phyloP scores from a whole-genome alignment of 2,797 vertebrate species.

The Heteromormyrus szaboi region DNA sequence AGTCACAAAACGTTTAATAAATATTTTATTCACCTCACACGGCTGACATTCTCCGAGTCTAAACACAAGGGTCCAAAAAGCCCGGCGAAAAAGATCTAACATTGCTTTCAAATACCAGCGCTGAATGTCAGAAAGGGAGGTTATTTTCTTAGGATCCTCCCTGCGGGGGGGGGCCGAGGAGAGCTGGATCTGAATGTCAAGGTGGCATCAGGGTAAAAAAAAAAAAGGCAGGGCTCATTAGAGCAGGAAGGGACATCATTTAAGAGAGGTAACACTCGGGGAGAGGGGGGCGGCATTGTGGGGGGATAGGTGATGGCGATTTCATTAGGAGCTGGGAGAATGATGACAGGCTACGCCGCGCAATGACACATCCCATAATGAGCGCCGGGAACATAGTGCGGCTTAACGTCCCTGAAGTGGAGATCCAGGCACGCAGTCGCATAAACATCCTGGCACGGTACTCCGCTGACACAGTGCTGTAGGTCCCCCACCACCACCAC shows the following conservation, averaged over 20 bases:
- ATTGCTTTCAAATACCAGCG: constrained; percentile 38
- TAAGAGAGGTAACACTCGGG: constrained; percentile 41
- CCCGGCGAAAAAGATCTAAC: constrained; percentile 27
- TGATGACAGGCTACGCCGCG: constrained; percentile 43
- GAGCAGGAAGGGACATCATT: constrained; percentile 37
- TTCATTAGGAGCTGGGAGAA: constrained; percentile 42
- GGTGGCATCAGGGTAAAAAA: constrained; percentile 42
- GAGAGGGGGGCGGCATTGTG: neutral
- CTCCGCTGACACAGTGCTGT: neutral
- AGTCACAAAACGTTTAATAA: constrained; percentile 36
- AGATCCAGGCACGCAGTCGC: neutral
- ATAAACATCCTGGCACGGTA: neutral
- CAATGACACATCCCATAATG: constrained; percentile 42
- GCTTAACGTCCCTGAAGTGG: constrained; percentile 4
- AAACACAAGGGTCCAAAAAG: constrained; percentile 18
- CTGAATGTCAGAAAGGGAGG: constrained; percentile 26
- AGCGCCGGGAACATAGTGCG: constrained; percentile 23
- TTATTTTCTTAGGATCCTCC: constrained; percentile 37
- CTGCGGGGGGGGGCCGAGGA: constrained; percentile 38
- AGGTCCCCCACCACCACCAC: neutral
- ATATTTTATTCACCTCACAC: constrained; percentile 51
- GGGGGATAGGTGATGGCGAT: constrained; percentile 12
- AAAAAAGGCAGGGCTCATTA: constrained; percentile 43
- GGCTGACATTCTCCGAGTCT: constrained; percentile 41
- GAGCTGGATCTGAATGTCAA: constrained; percentile 53